Evolutionary conservation across 2,888 invertebrate species (phyloP).

Genomic region (Drosophila mulleri): DNA sequence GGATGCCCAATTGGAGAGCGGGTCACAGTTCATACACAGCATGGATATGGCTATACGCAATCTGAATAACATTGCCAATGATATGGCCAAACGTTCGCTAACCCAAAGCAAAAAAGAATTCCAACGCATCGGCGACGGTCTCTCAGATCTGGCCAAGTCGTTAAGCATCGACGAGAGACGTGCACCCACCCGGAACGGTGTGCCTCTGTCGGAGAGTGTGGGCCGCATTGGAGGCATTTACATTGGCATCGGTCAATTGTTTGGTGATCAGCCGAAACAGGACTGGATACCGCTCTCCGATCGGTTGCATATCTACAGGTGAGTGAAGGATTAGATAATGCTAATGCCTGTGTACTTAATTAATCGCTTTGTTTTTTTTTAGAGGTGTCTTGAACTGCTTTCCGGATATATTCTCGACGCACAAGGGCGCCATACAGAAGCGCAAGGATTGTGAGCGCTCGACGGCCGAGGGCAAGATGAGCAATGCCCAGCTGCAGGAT

Average conservation of each 20-base stretch:
- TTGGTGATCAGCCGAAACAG: conserved; percentile 94
- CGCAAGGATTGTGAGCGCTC: conserved; percentile 94
- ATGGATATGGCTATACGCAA: conserved; percentile 95
- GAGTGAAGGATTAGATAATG: neutral
- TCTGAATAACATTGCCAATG: conserved; percentile 91
- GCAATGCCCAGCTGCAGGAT: conserved; percentile 91
- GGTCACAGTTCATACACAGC: conserved; percentile 91
- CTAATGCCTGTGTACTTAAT: neutral
- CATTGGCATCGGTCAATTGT: conserved; percentile 94
- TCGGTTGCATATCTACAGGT: conserved; percentile 94
- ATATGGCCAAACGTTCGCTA: conserved; percentile 95
- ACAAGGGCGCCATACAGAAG: conserved; percentile 95
- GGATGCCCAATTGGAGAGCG: conserved; percentile 94
- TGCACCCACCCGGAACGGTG: conserved; percentile 86
- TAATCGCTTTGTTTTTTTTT: neutral
- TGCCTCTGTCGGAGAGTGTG: conserved; percentile 91
- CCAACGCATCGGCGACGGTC: conserved; percentile 94
- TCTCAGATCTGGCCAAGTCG: conserved; percentile 93
- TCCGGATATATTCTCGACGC: conserved; percentile 95
- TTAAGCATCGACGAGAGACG: conserved; percentile 92
- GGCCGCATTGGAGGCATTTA: conserved; percentile 95
- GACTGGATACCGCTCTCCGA: conserved; percentile 97
- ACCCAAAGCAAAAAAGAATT: conserved; percentile 90
- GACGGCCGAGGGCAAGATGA: conserved; percentile 92
- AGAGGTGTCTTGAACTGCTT: conserved; percentile 95